Conservation (phyloP, 2,113 vertebrate species). For the Daphoenositta chrysoptera region DNA sequence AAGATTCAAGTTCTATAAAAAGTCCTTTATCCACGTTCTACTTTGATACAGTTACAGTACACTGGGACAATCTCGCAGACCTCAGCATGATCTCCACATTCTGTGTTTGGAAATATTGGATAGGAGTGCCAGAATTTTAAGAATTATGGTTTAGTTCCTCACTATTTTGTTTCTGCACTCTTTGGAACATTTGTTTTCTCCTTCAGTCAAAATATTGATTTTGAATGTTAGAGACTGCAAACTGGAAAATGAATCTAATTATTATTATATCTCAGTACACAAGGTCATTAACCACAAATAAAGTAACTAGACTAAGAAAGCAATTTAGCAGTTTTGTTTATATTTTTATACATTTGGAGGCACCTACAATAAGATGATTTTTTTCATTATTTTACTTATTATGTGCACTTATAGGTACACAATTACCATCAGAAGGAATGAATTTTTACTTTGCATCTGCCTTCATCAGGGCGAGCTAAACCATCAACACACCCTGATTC, state of each 20-base stretch:
- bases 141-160: neutral
- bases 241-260: neutral
- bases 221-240: neutral
- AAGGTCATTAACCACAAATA: neutral
- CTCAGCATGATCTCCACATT: neutral
- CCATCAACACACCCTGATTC: neutral
- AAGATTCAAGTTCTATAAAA: neutral
- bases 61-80: neutral
- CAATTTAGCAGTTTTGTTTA: neutral
- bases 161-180: neutral
- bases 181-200: neutral
- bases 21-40: neutral
- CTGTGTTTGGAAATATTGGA: neutral
- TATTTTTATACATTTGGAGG: neutral
- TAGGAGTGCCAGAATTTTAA: neutral
- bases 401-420: neutral
- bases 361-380: neutral
- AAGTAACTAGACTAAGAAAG: neutral
- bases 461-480: neutral
- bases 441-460: neutral
- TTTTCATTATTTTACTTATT: neutral
- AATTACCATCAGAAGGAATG: neutral
- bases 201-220: neutral
- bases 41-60: neutral
- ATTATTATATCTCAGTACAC: neutral